Evolutionary conservation across 2,113 vertebrate species (phyloP).

Genomic region (Pomatostomus ruficeps): DNA sequence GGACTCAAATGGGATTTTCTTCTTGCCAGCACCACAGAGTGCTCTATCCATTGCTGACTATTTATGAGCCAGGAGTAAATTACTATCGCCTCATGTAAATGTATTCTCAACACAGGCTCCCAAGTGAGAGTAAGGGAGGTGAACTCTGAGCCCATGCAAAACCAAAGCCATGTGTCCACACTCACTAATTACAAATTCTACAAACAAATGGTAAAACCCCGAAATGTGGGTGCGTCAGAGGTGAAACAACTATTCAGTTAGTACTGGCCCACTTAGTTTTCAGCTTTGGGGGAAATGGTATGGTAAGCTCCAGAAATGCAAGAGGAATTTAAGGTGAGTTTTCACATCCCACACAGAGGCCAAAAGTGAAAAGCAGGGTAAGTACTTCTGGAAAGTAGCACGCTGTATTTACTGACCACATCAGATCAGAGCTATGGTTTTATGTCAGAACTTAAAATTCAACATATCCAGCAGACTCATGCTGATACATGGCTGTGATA

Average conservation of each 20-base stretch:
- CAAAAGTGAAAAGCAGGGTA: not conserved
- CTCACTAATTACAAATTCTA: not conserved
- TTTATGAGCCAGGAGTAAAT: not conserved
- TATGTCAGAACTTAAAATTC: not conserved
- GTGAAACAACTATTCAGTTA: not conserved
- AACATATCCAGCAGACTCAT: not conserved
- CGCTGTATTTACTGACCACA: not conserved
- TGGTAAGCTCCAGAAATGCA: not conserved
- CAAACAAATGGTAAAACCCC: not conserved
- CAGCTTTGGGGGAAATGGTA: not conserved
- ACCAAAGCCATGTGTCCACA: not conserved
- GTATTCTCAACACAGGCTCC: not conserved
- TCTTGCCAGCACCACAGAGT: not conserved
- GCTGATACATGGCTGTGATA: not conserved
- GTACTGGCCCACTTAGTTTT: not conserved
- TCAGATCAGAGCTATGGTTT: not conserved
- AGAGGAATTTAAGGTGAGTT: conserved; percentile 5
- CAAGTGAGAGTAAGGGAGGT: not conserved
- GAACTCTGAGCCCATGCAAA: not conserved
- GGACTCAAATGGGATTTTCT: not conserved
- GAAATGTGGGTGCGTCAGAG: not conserved
- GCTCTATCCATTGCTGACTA: not conserved
- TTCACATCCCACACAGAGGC: not conserved
- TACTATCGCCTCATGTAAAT: not conserved
- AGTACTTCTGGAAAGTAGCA: not conserved